Base-by-base conservation (phyloP, 2,113 vertebrate genomes). In the Apteryx owenii region DNA sequence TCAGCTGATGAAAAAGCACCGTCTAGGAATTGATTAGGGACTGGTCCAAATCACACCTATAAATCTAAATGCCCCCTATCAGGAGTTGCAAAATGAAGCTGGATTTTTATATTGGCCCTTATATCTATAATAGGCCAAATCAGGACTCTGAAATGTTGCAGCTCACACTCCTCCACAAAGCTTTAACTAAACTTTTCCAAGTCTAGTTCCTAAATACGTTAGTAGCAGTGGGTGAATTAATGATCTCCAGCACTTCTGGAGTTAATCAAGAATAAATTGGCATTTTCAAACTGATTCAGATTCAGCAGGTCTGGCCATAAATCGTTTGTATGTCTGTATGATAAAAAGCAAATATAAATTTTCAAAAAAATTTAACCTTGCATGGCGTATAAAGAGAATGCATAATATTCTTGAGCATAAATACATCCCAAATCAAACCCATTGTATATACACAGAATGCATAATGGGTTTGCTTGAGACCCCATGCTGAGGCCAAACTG, bases 291-390 rank as follows among this genome's bases (percentile, higher is more conserved):
- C 88, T 94, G 95, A 98, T 97, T 97, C 75, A 80, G 87, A 96
- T 94, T 96, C 94, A 92, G 97, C 80, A 97, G 82, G 78, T 83
- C 96, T 94, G 94, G 90, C 93, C 95, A 90, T 98, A 98, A 98
- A 98, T 98, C 1, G 22, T 92, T 97, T 96, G 95, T 92, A 95
- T 85, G 94, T 97, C 97, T 89, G 65, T 92, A 96, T 75, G 95
- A 97, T 97, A 98, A 97, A 98, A 98, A 97, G 96, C 94, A 98
- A 98, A 97, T 98, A 98, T 90, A 98, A 97, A 97, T 98, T 98
- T 94, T 36, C 4, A 95, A 97, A 98, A 98, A 97, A 85, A 95
- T 94, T 96, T 98, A 98, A 98, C 98, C 98, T 98, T 98, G 97
- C 78, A 21, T 96, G 88, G 92, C 96, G 96, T 97, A 97, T 98